phyloP scores from a whole-genome alignment of 2,113 vertebrate genomes.

The Otolemur garnettii region DNA sequence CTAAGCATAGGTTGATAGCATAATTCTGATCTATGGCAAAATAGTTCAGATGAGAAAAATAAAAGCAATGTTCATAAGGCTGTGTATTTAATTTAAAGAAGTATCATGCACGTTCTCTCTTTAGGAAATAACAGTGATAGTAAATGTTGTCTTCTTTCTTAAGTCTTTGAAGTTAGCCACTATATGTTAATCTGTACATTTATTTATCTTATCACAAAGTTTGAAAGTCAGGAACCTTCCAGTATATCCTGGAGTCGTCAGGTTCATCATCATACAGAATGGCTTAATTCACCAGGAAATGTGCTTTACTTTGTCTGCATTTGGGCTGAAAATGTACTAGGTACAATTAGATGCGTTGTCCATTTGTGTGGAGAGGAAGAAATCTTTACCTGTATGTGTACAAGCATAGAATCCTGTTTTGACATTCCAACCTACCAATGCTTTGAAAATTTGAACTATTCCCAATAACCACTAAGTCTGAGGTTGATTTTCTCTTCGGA shows the following conservation, averaged over 20 bases:
- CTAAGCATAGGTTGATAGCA: not conserved
- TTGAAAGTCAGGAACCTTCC: not conserved
- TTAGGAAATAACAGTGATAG: not conserved
- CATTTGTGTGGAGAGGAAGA: not conserved
- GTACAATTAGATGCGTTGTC: not conserved
- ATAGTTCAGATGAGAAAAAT: not conserved
- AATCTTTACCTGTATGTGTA: not conserved
- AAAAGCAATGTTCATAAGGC: not conserved
- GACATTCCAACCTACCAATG: not conserved
- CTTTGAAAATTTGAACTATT: not conserved
- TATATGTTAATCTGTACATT: not conserved
- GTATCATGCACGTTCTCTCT: not conserved
- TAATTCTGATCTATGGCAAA: not conserved
- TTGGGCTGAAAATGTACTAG: not conserved
- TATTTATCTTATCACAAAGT: not conserved
- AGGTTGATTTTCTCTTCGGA: not conserved
- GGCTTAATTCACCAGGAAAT: not conserved
- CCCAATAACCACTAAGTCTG: not conserved
- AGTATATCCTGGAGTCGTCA: fast-evolving
- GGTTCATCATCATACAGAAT: not conserved
- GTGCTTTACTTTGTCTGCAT: not conserved
- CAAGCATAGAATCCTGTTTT: not conserved
- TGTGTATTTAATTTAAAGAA: not conserved
- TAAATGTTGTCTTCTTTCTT: not conserved
- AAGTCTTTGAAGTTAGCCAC: not conserved